Evolutionary conservation across 2,888 invertebrate genomes (phyloP), one percentile per base, ranked within the genome.

Genomic region (Tethea ocularis): DNA sequence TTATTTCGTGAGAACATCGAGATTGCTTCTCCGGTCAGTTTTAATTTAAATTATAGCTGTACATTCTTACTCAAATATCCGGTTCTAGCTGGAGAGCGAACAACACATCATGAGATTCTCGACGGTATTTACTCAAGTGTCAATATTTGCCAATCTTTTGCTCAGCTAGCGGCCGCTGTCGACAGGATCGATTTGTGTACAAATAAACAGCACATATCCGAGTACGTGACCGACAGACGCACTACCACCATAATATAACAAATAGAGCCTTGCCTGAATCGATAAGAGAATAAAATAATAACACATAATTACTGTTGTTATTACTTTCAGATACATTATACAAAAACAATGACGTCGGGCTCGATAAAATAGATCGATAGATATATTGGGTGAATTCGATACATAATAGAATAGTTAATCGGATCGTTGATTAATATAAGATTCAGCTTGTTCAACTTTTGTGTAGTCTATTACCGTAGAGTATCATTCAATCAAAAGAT

Each of bases 81-180:
- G 46, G 46, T 46, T 46, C 20, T 17, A 46, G 10, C 46, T 17
- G 46, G 46, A 46, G 15, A 20, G 10, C 46, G 46, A 46, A 20
- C 46, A 38, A 6, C 1, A 38, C 1, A n/a, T 38, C 6, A 38
- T n/a, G n/a, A 10, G n/a, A 38, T n/a, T n/a, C 38, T 38, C 38
- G 17, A 20, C 46, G 20, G 20, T 46, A 20, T 46, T 46, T 46
- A 46, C 46, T 46, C 46, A 20, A 7, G 46, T 46, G 46, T 46
- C 46, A 46, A 46, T 46, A 46, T 46, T 46, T 46, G n/a, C 4
- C 20, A 20, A 46, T 46, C 46, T 20, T 46, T 46, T 46, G 46
- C 20, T 46, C 38, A n/a, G 46, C 20, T 46, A 46, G 46, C 46
- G 46, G 10, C 10, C 17, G 41, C 41, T 41, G 17, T 41, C 7